Evolutionary conservation across 2,797 vertebrate species (phyloP), one percentile per base, ranked within the genome.

Genomic region (Macroramphosus scolopax): DNA sequence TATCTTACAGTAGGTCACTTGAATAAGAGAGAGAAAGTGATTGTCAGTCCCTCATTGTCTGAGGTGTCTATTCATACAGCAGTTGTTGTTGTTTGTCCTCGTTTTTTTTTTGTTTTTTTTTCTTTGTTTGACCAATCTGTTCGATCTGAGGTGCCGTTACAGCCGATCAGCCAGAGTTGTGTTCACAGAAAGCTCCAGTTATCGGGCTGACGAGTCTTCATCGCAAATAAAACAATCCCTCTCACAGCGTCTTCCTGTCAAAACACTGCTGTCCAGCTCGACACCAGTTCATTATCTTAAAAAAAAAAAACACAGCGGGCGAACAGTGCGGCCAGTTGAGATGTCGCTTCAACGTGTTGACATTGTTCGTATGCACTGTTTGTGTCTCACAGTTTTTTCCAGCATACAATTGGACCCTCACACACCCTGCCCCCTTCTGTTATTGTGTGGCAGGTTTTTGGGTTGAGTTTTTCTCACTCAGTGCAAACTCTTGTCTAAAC

Each of bases 1-100:
- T 78, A 78, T 81, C 50, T 70, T 83, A 83, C 82, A 83, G 50
- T 86, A 86, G 80, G 82, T 82, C 85, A 86, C 85, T 88, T 85
- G 72, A 79, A 81, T 76, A 77, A 75, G 68, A 84, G 72, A 71
- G 67, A 80, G 63, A 81, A 72, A 84, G 76, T 87, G 87, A 88
- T 87, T 87, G 87, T 87, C 87, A 82, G 77, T 81, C 78, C 73
- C 66, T 82, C 75, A 34, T 68, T 62, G 58, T 75, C 63, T 42
- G 65, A 76, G 73, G 68, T 66, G 66, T 72, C 66, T 62, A 17
- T 54, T 77, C 57, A 30, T 48, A 72, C 74, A 72, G 64, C 63
- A 62, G 67, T 63, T 67, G 68, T 71, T 69, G 18, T 22, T 6
- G 59, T 65, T 47, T 47, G 44, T 22, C 29, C 43, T 30, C 5